These are phyloP conservation scores for Adelphocoris suturalis DNA, from an alignment of 2,888 invertebrate species.

Conservation along the genomic window DNA sequence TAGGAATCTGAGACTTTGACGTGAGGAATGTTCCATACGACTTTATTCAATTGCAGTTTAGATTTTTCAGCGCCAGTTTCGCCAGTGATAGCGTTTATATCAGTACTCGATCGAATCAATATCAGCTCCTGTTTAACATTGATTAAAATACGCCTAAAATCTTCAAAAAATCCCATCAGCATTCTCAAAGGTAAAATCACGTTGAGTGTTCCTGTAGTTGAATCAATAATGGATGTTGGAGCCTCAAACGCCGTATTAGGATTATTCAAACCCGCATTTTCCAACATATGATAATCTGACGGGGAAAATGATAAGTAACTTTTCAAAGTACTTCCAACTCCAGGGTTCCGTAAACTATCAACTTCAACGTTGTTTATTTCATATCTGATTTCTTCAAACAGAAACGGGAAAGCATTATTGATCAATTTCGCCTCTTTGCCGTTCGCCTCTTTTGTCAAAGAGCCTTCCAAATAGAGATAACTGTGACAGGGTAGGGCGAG, in stretches of 20 bases:
- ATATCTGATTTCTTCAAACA: constrained; percentile 10
- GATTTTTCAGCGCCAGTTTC: background rate
- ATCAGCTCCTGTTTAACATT: constrained; percentile 67
- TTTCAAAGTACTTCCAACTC: constrained; percentile 40
- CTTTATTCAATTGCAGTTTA: constrained; percentile 48
- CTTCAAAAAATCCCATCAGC: constrained; percentile 52
- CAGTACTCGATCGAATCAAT: constrained; percentile 49
- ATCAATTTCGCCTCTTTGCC: background rate
- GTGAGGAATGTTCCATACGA: constrained; percentile 52
- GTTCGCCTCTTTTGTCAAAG: background rate
- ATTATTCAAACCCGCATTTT: constrained; percentile 23
- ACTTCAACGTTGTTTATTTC: background rate
- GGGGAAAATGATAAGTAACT: background rate
- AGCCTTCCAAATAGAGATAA: constrained; percentile 51
- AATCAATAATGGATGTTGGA: constrained; percentile 5
- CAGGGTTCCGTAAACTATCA: constrained; percentile 24
- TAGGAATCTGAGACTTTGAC: constrained; percentile 51
- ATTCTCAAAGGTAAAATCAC: constrained; percentile 52
- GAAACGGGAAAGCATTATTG: constrained; percentile 34
- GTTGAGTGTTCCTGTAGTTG: constrained; percentile 37
- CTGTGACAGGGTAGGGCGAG: constrained; percentile 43
- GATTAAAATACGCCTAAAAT: constrained; percentile 48
- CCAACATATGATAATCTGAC: background rate
- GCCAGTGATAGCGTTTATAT: background rate
- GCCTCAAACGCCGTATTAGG: background rate